Base-by-base conservation (phyloP, 2,113 vertebrate species). In the Regulus satrapa region DNA sequence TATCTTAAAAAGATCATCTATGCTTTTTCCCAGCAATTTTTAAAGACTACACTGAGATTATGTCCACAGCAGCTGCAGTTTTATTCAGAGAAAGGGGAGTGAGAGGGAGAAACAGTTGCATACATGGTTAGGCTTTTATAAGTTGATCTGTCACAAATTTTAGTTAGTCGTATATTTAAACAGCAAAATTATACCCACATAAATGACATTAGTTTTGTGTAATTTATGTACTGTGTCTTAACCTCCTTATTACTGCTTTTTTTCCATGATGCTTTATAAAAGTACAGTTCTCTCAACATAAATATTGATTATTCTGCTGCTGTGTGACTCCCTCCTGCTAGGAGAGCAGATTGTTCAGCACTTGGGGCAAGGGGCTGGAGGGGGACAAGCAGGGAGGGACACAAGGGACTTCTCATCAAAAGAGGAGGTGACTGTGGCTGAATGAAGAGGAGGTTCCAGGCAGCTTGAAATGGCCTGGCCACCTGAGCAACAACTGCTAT, bases 1-100 rank as follows among this genome's bases (percentile, higher is more conserved):
- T 97, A 91, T 97, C 97, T 95, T 72, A n/a, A 59, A 84, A 94
- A 92, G 45, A 91, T 79, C 85, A 52, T 92, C 66, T 68, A 40
- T 81, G 73, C 55, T 49, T 94, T 96, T 95, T 78, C 81, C 56
- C 66, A 68, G 85, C 74, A 87, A 88, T 77, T 81, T 73, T 73
- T 79, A 91, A 95, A 28, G 59, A 72, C 74, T 88, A 41, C 56
- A 38, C 14, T 40, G 92, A 93, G 59, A 76, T 3, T 1, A 62
- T 74, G 63, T 52, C 76, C 74, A 49, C 15, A 62, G 29, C 38
- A 77, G 25, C 49, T 63, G 31, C 82, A 86, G 31, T 93, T 94
- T 77, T 80, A 85, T 73, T 76, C 71, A 72, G 69, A 90, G 32
- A 66, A 87, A 32, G 2, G 20, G 31, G 9, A 4, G 5, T 23